Conservation (phyloP, 2,113 vertebrate genomes). For the Chlamydotis undulata region DNA sequence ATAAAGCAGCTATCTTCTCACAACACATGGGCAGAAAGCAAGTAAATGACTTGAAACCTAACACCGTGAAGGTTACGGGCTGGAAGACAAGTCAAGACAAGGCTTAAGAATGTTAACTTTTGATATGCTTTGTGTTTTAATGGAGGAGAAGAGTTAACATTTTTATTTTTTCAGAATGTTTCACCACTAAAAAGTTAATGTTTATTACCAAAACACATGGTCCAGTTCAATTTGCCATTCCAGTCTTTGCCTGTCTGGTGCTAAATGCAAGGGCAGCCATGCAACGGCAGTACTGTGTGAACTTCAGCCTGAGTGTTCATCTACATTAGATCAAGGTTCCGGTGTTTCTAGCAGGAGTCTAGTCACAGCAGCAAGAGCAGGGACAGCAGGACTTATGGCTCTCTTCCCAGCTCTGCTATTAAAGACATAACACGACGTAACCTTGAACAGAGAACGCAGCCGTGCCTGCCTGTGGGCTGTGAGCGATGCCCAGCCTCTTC, state of each 20-base stretch:
- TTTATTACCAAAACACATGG: not conserved
- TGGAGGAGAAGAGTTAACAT: not conserved
- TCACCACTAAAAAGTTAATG: not conserved
- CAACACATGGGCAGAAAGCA: not conserved
- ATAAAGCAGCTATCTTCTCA: not conserved
- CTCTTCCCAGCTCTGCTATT: not conserved
- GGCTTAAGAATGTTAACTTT: not conserved
- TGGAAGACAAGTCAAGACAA: not conserved
- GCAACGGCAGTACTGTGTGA: not conserved
- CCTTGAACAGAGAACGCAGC: not conserved
- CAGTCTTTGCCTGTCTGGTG: not conserved
- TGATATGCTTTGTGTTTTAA: not conserved
- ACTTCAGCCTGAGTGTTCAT: not conserved
- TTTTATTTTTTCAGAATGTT: not conserved
- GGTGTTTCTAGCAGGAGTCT: not conserved
- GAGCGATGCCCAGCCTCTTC: not conserved
- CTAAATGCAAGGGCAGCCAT: not conserved
- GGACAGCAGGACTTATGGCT: fast-evolving
- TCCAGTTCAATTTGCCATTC: not conserved
- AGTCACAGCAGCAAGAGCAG: not conserved
- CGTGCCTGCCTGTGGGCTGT: not conserved
- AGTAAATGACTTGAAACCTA: not conserved
- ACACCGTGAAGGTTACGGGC: not conserved
- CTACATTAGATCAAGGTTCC: not conserved
- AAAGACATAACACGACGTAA: not conserved